Percentiles rank a stretch among this genome's conserved stretches.
Conservation (phyloP, 2,113 vertebrate species). For the Larimichthys crocea region DNA sequence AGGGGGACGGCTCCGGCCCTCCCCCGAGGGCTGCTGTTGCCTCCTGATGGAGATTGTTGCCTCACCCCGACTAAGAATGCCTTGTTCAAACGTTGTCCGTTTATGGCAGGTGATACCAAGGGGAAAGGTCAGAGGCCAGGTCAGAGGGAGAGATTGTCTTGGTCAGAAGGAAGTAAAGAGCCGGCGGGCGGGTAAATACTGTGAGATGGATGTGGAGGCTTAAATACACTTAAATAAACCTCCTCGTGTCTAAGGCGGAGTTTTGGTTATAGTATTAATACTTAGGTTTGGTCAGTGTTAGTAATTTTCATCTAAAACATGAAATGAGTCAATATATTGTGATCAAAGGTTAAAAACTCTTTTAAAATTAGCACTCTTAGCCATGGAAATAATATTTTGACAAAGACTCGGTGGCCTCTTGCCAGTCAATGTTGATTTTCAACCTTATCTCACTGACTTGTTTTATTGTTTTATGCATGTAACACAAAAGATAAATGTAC, state of each 20-base stretch:
- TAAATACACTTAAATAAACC: conserved; percentile 10
- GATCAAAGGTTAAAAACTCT: too few relatives aligned
- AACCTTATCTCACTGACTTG: too few relatives aligned
- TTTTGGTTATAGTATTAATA: background rate
- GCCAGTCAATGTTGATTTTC: too few relatives aligned
- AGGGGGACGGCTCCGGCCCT: conserved; percentile 58
- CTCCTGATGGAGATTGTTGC: conserved; percentile 70
- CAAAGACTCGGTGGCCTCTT: too few relatives aligned
- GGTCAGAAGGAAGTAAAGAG: conserved; percentile 62
- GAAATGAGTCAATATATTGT: too few relatives aligned
- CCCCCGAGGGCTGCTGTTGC: conserved; percentile 49
- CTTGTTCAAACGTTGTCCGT: conserved; percentile 72
- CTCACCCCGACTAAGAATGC: conserved; percentile 73
- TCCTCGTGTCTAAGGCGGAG: background rate
- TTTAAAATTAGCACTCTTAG: too few relatives aligned
- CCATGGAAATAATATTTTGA: too few relatives aligned
- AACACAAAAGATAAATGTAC: too few relatives aligned
- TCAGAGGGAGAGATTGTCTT: conserved; percentile 56
- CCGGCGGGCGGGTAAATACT: conserved; percentile 53
- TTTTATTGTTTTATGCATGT: too few relatives aligned
- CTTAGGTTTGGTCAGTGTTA: background rate
- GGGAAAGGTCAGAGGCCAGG: conserved; percentile 71
- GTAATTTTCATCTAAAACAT: background rate
- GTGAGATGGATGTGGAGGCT: conserved; percentile 43
- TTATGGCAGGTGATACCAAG: conserved; percentile 79